Base-by-base conservation (phyloP, 1,140 invertebrate genomes). In the Cardiocondyla obscurior region DNA sequence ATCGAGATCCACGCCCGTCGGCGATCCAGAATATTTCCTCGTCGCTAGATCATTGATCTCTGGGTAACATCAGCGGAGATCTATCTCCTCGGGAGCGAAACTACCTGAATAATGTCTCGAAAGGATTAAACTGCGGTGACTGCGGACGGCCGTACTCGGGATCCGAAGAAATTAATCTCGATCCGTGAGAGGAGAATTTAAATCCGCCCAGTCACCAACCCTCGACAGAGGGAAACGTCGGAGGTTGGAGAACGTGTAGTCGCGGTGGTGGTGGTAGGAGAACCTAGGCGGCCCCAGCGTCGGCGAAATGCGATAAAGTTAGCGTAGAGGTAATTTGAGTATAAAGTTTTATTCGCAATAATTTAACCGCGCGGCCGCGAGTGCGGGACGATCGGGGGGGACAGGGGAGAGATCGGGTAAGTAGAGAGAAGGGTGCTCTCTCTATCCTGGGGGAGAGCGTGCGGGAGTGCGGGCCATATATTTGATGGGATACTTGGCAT, bases 281-380 rank as follows among this genome's bases (percentile, higher is more conserved):
- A 25, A 74, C 33, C 22, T 58, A 73, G 65, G 46, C 60, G 22
- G 30, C 55, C 19, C 49, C 77, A 60, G 44, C 58, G 36, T 65
- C 83, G 83, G 88, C 88, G 88, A 93, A 92, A 92, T 91, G 90
- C 90, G 91, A 93, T 93, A 93, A 93, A 93, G 93, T 94, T 94
- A 89, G 91, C 88, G 91, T 90, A 91, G 89, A 92, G 91, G 92
- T 92, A 94, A 93, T 94, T 94, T 93, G 89, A 92, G 91, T 93
- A 93, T 94, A 94, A 94, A 94, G 92, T 94, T 94, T 94, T 94
- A 94, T 94, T 94, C 92, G 93, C 91, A 93, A 94, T 93, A 94
- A 94, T 94, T 94, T 94, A 93, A 88, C 87, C 87, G 55, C 57
- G 57, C 70, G 83, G 70, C 33, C 58, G 72, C 42, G 42, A 53